Evolutionary conservation across 2,888 invertebrate genomes (phyloP), one percentile per base, ranked within the genome.

Genomic region (Ashinkailepas kermadecensis): DNA sequence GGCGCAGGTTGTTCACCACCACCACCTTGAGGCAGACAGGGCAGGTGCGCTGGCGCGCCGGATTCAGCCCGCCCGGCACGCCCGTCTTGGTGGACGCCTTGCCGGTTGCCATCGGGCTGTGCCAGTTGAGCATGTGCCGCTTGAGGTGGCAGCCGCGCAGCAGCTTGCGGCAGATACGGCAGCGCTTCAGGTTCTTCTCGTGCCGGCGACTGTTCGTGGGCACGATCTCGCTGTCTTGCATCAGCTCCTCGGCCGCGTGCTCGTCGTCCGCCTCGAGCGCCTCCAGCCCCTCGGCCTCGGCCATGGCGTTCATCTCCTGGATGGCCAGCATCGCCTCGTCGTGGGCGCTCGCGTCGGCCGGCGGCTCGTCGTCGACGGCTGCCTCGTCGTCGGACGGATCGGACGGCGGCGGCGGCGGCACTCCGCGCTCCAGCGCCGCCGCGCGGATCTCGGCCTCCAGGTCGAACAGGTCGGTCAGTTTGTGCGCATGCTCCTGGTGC

Each of bases 1-100:
- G 79, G 58, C 79, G 79, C 79, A 79, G 58, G 79, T 79, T 79
- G 79, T 79, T 79, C 58, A 79, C 79, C 58, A 79, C 79, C 58
- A 79, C 79, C 23, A 57, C n/a, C 79, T 79, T 79, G 11, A 25
- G 58, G 57, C 79, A 79, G 23, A 79, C 58, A 8, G 79, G 79
- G 25, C 79, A 79, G 58, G 79, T 79, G 79, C 79, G 79, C 79
- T 79, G 79, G 15, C 79, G 79, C 11, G 79, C 79, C 58, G 79
- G 79, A 23, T 79, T 79, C 79, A 79, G 79, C 7, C 79, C 79
- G 12, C 79, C 79, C 58, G 79, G 79, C 79, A 79, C 79, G 57
- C 79, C 79, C 58, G 79, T 79, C 79, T 79, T 79, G 79, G n/a
- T 79, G 23, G 58, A 58, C 23, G 58, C 8, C 15, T 57, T 79